Evolutionary conservation across 1,140 invertebrate species (phyloP), one percentile per base, ranked within the genome.

Genomic region (Brachionus manjavacas): DNA sequence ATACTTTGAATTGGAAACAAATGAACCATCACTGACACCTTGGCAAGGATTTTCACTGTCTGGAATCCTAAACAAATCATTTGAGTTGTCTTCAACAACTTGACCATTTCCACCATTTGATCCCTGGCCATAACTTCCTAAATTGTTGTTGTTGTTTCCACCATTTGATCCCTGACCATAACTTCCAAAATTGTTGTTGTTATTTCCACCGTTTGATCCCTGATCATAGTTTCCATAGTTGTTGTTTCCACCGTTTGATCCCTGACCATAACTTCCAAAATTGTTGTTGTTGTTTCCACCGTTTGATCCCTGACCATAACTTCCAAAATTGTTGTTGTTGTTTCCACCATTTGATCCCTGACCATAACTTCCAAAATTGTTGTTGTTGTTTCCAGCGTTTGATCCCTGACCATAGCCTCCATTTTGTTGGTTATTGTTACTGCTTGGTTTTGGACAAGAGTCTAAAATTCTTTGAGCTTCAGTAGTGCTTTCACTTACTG

Each of bases 11-110:
- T 60, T 52, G 14, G 41, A 14, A 35, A 84, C 31, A 76, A 74
- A 84, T 35, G 39, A 35, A 60, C 70, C 83, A 72, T 84, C 83
- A 11, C 16, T 16, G 7, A 43, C 79, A 64, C 79, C 79, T 43
- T 60, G 28, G 23, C 79, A 81, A 31, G 28, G 49, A 46, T 81
- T 81, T 23, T 81, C 79, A 23, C 31, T 81, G 14, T 81, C 79
- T 39, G 79, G 79, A 9, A 81, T 39, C 16, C 52, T 35, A 25
- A 81, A 81, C 20, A 60, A 31, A 81, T 81, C 79, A 23, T 81
- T 60, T 60, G 79, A 60, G 16, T 60, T 81, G 25, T 81, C 79
- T 43, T 60, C 79, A 25, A 35, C 52, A 43, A 39, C 39, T 81
- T 41, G 52, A 25, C 60, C 52, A 35, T 81, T 81, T 7, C 79